Evolutionary conservation across 2,888 invertebrate genomes (phyloP).

Genomic region (Apamea crenata): DNA sequence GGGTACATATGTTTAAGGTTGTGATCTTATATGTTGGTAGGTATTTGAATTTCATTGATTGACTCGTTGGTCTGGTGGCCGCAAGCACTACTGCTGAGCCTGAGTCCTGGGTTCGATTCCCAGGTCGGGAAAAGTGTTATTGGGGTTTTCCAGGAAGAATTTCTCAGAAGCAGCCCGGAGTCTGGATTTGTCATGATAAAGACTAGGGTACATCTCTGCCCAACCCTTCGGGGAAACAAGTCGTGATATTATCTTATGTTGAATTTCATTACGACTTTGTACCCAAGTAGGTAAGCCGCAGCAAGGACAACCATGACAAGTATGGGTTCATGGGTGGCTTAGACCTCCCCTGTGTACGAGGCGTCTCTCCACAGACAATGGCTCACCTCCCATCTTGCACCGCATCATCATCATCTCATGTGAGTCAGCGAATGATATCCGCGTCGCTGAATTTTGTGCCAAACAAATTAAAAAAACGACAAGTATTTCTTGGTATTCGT

Average conservation of each 20-base stretch:
- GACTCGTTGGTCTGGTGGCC: background rate
- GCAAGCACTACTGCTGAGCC: background rate
- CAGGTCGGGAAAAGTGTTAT: background rate
- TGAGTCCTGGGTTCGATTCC: background rate
- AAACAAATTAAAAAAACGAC: too few species aligned
- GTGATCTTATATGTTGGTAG: background rate
- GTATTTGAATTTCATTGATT: background rate
- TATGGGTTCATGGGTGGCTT: too few species aligned
- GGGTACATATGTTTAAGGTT: slow-evolving; percentile 57
- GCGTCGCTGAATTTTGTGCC: too few species aligned
- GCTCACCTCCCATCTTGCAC: too few species aligned
- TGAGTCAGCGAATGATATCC: too few species aligned
- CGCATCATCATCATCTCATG: too few species aligned
- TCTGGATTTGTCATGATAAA: background rate
- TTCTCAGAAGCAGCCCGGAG: background rate
- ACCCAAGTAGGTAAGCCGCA: too few species aligned
- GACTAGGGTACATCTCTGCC: background rate
- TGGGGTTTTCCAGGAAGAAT: too few species aligned
- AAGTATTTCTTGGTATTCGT: too few species aligned
- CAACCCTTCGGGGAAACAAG: background rate
- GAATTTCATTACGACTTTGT: background rate
- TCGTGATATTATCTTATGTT: background rate
- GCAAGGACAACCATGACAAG: too few species aligned
- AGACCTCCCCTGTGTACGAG: too few species aligned
- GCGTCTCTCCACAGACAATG: too few species aligned